phyloP scores from a whole-genome alignment of 2,113 vertebrate species.

The Tupaia tana region DNA sequence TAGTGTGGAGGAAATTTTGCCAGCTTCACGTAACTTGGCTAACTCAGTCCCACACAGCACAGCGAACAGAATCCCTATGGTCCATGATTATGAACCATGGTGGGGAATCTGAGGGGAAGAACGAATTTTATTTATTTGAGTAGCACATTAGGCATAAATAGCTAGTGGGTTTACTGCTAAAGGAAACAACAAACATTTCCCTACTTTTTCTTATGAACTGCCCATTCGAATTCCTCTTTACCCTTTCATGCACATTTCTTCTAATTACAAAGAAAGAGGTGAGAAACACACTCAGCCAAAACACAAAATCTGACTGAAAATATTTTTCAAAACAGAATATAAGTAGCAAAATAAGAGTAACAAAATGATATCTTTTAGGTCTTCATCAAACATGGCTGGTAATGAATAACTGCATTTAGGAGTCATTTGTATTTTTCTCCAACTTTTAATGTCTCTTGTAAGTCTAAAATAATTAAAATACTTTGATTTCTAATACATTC shows the following conservation, averaged over 20 bases:
- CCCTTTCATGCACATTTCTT: not conserved
- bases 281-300: not conserved
- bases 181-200: not conserved
- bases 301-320: not conserved
- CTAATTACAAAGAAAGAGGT: slow-evolving; percentile 15
- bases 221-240: not conserved
- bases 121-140: slow-evolving; percentile 2
- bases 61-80: not conserved
- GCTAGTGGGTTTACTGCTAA: slow-evolving; percentile 32
- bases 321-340: not conserved
- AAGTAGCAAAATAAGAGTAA: not conserved
- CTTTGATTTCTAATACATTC: not conserved
- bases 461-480: slow-evolving; percentile 23
- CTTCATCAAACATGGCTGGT: not conserved
- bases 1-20: not conserved
- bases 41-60: not conserved
- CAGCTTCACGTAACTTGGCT: not conserved
- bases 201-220: not conserved
- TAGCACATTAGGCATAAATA: not conserved
- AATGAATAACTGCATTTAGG: not conserved
- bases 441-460: not conserved
- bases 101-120: not conserved
- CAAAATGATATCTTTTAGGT: not conserved
- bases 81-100: not conserved
- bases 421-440: not conserved